phyloP scores from a whole-genome alignment of 2,797 vertebrate genomes.

The Enteromius radiatus region DNA sequence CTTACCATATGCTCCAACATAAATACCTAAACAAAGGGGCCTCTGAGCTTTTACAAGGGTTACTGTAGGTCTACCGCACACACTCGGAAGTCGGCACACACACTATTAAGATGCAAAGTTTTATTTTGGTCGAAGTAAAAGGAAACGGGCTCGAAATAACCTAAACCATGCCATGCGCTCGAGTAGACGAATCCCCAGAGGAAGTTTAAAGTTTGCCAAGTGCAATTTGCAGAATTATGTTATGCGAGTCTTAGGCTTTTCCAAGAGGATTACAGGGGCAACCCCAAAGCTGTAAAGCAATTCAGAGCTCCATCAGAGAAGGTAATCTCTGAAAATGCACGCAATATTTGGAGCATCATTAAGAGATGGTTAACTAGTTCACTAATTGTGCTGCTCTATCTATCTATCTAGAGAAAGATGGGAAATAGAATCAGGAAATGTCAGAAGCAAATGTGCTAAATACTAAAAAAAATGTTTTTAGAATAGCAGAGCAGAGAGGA shows the following conservation, averaged over 20 bases:
- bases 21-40: constrained; percentile 37
- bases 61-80: background rate
- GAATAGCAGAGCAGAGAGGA: background rate
- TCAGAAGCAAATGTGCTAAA: background rate
- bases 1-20: constrained; percentile 45
- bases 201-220: constrained; percentile 1
- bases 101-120: background rate
- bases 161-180: background rate
- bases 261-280: constrained; percentile 11
- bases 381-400: background rate
- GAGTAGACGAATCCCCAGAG: background rate
- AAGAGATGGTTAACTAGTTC: background rate
- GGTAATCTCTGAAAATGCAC: background rate
- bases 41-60: constrained; percentile 19
- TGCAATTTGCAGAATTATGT: constrained; percentile 25
- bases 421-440: background rate
- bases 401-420: background rate
- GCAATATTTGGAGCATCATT: background rate
- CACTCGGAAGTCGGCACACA: background rate
- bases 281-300: constrained; percentile 14
- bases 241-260: background rate
- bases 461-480: no score
- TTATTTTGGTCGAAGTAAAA: background rate
- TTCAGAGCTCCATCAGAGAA: constrained; percentile 1
- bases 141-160: background rate